Evolutionary conservation across 1,140 invertebrate genomes (phyloP).

Genomic region (Colletes latitarsis): DNA sequence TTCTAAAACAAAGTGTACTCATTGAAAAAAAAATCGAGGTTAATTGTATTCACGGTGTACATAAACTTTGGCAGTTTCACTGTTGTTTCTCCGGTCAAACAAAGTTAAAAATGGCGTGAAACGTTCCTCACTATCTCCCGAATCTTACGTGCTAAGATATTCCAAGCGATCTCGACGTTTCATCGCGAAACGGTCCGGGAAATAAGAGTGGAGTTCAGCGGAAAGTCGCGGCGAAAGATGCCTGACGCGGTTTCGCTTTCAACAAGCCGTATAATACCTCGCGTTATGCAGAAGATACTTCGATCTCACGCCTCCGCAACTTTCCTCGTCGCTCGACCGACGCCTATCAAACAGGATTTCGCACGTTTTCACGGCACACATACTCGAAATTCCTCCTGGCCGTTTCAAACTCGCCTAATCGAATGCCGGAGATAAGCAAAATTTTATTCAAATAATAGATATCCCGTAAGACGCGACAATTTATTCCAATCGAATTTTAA

Average conservation of each 20-base stretch:
- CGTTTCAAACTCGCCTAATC: too few species aligned
- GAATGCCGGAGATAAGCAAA: too few species aligned
- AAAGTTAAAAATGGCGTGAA: too few species aligned
- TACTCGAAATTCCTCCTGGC: neutral
- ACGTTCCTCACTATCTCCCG: too few species aligned
- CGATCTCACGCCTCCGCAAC: slow-evolving; percentile 45
- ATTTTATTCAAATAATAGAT: neutral
- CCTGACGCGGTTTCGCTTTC: slow-evolving; percentile 55
- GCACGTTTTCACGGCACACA: slow-evolving; percentile 3
- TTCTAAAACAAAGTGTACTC: too few species aligned
- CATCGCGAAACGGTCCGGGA: neutral
- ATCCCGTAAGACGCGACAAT: too few species aligned
- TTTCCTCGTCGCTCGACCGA: slow-evolving; percentile 45
- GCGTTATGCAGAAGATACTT: slow-evolving; percentile 40
- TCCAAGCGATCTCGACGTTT: neutral
- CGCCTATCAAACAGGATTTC: slow-evolving; percentile 4
- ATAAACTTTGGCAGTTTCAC: too few species aligned
- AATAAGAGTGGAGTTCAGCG: neutral
- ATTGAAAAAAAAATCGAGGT: too few species aligned
- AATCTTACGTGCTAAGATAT: neutral
- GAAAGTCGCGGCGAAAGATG: neutral
- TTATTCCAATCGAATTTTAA: too few species aligned
- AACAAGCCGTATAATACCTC: slow-evolving; percentile 47
- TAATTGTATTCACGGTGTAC: too few species aligned
- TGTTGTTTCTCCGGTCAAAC: too few species aligned